A percentile compares a stretch with the other conserved stretches of the same genome.
phyloP scores from a whole-genome alignment of 2,113 vertebrate genomes.

The Phycodurus eques region DNA sequence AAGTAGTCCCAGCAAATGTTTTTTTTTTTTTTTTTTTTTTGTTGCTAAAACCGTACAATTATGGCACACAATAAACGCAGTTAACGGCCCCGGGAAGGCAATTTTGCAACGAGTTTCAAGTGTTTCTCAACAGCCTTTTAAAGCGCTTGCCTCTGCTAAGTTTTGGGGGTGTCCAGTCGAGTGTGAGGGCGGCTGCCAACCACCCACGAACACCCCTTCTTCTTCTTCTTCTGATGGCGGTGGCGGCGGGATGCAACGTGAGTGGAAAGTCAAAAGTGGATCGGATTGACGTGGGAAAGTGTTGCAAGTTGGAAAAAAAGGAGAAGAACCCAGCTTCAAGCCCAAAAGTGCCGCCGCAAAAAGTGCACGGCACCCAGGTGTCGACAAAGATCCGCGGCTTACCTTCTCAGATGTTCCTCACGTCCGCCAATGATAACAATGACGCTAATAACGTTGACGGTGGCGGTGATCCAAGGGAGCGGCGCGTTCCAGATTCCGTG shows the following conservation, averaged over 20 bases:
- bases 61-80: not conserved
- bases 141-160: not conserved
- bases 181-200: conserved; percentile 51
- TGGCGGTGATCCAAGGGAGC: conserved; percentile 17
- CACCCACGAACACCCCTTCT: conserved; percentile 56
- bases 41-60: not conserved
- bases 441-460: not conserved
- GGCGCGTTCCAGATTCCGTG: conserved; percentile 12
- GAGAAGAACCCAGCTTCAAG: not conserved
- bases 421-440: not conserved
- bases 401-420: conserved; percentile 57
- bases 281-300: conserved; percentile 11
- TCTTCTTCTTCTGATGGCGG: conserved; percentile 34
- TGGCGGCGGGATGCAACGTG: conserved; percentile 76
- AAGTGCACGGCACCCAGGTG: not conserved
- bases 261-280: conserved; percentile 74
- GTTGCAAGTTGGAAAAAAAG: not conserved
- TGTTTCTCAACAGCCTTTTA: not conserved
- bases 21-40: not conserved
- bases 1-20: not conserved
- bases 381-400: conserved; percentile 26
- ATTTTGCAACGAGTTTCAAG: not conserved
- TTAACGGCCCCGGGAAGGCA: not conserved
- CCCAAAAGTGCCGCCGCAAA: not conserved
- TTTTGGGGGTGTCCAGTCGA: not conserved